These are phyloP conservation scores for Anniella stebbinsi DNA, from an alignment of 2,797 vertebrate species.

Conservation along the genomic window DNA sequence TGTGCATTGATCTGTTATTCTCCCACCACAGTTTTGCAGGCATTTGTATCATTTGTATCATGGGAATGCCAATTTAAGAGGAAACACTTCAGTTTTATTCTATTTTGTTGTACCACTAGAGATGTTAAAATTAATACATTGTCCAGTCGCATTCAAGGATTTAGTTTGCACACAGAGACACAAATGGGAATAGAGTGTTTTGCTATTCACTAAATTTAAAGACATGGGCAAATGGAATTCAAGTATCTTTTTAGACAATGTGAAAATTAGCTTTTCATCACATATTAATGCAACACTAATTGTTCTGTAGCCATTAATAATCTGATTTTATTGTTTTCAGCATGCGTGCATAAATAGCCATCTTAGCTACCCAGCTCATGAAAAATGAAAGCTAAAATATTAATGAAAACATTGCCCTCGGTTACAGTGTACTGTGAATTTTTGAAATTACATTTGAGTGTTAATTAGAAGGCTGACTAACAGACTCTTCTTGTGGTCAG, in stretches of 20 bases:
- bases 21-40: not conserved
- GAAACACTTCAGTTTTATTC: not conserved
- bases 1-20: rapidly evolving
- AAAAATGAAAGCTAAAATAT: conserved; percentile 55
- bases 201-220: conserved; percentile 45
- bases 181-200: conserved; percentile 20
- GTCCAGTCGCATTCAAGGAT: conserved; percentile 32
- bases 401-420: conserved; percentile 43
- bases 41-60: not conserved
- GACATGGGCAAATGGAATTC: conserved; percentile 54
- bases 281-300: conserved; percentile 66
- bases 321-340: conserved; percentile 71
- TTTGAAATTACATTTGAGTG: conserved; percentile 46
- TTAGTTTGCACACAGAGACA: not conserved
- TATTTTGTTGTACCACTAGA: not conserved
- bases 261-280: conserved; percentile 68
- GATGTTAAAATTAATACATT: conserved; percentile 11
- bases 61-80: not conserved
- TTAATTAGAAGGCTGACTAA: conserved; percentile 54
- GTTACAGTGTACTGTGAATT: conserved; percentile 36
- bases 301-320: conserved; percentile 65
- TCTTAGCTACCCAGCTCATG: conserved; percentile 41
- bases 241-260: conserved; percentile 61
- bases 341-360: conserved; percentile 64
- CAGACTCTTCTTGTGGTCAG: conserved; percentile 31